phyloP scores from a whole-genome alignment of 2,888 invertebrate genomes.

The Branchinecta sandiegonensis region DNA sequence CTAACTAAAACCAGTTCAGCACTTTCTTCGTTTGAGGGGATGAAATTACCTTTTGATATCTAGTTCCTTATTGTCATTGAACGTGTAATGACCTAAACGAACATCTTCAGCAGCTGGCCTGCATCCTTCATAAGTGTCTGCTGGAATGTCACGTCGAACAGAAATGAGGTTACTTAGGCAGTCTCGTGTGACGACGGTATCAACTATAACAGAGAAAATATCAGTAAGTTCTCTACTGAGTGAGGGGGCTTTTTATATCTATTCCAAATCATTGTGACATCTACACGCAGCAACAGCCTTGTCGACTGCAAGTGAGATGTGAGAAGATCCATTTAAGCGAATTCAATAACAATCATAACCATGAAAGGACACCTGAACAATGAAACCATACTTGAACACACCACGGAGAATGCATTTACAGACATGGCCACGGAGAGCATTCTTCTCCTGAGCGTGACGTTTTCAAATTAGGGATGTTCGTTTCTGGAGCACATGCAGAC shows the following conservation, averaged over 20 bases:
- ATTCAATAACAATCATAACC: too few relatives aligned
- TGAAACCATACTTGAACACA: too few relatives aligned
- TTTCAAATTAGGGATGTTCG: too few relatives aligned
- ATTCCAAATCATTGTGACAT: neutral
- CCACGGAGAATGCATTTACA: too few relatives aligned
- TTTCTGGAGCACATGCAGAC: too few relatives aligned
- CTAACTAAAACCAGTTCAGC: too few relatives aligned
- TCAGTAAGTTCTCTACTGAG: neutral
- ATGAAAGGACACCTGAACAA: too few relatives aligned
- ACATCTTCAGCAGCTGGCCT: slow-evolving; percentile 61
- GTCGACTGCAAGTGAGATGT: too few relatives aligned
- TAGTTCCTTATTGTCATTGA: slow-evolving; percentile 66
- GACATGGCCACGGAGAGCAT: too few relatives aligned
- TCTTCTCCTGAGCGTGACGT: too few relatives aligned
- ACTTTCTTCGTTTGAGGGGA: neutral
- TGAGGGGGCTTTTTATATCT: slow-evolving; percentile 17
- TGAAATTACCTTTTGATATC: slow-evolving; percentile 54
- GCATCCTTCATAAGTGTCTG: slow-evolving; percentile 82
- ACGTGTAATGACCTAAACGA: slow-evolving; percentile 68
- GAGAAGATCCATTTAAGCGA: too few relatives aligned
- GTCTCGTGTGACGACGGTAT: slow-evolving; percentile 63
- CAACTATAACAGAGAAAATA: slow-evolving; percentile 43
- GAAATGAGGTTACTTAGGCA: slow-evolving; percentile 64
- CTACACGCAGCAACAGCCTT: neutral
- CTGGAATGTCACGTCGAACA: slow-evolving; percentile 70